Evolutionary conservation across 2,797 vertebrate species (phyloP), one percentile per base, ranked within the genome.

Genomic region (Etheostoma perlongum): DNA sequence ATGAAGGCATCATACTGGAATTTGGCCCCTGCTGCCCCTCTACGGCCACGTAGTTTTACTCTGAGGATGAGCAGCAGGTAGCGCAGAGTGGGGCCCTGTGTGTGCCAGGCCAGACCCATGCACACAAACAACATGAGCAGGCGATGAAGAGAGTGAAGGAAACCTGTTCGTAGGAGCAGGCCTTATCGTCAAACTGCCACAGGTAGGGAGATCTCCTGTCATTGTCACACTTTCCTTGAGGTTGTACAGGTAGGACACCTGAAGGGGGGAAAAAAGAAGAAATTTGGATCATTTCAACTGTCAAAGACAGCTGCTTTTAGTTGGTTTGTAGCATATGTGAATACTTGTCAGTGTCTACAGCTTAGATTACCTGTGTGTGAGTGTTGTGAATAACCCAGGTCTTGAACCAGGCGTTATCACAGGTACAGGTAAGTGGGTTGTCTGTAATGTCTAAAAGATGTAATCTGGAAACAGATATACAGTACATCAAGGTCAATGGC

Each of bases 321-420:
- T 23, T 55, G 3, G 0, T 60, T 27, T 30, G 42, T 42, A 63
- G 27, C 30, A 0, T 14, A 23, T 42, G 40, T 42, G 11, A 16
- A 57, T n/a, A 48, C 27, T 23, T 5, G 0, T 49, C 11, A 21
- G n/a, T 19, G 46, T 51, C 6, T 27, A 19, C 54, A 54, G 42
- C 21, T 49, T 53, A 0, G 16, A 2, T 15, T 72, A 84, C 79
- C 79, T 82, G 79, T 25, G 78, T 82, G 0, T 68, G 10, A 27
- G 18, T 6, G 30, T 79, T 80, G 25, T 72, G 52, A 14, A 78
- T 60, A 21, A 79, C 76, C 79, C 85, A 87, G 54, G 6, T 64
- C 71, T 80, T 87, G 60, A 87, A 84, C 79, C 82, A 87, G 47
- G 60, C 18, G 1, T 75, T 84, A 4, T 69, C 73, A 72, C 82